Evolutionary conservation across 2,113 vertebrate species (phyloP).

Genomic region (Ibidorhyncha struthersii): DNA sequence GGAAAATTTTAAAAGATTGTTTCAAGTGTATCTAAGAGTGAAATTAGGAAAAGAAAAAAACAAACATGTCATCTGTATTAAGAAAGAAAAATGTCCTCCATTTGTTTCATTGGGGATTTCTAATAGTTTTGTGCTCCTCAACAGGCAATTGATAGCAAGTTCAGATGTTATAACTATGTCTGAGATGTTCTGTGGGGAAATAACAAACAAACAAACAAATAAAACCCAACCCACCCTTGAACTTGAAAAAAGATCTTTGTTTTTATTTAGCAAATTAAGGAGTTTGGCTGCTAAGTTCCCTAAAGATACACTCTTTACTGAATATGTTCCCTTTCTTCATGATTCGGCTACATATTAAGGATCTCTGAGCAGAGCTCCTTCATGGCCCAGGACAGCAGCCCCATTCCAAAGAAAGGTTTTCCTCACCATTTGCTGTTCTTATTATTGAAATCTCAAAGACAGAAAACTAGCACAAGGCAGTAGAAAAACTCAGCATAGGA

Average conservation of each 20-base stretch:
- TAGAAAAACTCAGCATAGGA: background rate
- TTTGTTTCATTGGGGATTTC: background rate
- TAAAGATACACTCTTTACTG: background rate
- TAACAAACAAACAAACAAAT: background rate
- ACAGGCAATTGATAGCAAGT: background rate
- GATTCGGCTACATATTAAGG: background rate
- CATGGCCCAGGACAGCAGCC: background rate
- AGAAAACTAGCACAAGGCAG: background rate
- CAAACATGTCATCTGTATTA: background rate
- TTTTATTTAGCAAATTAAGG: background rate
- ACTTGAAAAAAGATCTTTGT: background rate
- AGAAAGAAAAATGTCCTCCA: background rate
- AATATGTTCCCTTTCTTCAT: background rate
- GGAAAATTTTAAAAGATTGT: background rate
- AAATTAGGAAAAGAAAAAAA: background rate
- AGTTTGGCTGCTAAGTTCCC: background rate
- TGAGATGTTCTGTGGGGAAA: background rate
- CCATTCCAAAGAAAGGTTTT: background rate
- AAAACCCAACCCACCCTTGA: background rate
- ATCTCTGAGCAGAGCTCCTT: background rate
- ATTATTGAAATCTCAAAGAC: background rate
- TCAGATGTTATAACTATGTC: background rate
- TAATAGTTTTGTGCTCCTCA: background rate
- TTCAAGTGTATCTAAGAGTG: background rate
- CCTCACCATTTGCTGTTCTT: background rate